Evolutionary conservation across 2,113 vertebrate genomes (phyloP).

Genomic region (Phylloscopus whistleri): DNA sequence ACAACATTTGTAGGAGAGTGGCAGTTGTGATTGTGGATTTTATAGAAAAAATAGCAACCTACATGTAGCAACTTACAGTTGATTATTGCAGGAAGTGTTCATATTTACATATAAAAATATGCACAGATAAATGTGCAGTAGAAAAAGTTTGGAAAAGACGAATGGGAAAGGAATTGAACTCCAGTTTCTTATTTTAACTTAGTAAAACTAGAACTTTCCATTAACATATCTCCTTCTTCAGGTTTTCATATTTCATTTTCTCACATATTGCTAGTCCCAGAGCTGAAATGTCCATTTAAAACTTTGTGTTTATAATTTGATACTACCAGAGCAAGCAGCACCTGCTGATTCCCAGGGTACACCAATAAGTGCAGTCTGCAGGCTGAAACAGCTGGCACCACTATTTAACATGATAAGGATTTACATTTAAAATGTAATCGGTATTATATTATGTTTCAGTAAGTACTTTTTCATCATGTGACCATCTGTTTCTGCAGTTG

Average conservation of each 20-base stretch:
- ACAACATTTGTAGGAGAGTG: not conserved
- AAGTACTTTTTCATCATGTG: slow-evolving; percentile 42
- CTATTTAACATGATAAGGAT: not conserved
- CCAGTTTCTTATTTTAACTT: not conserved
- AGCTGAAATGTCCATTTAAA: slow-evolving; percentile 12
- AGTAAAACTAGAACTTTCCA: not conserved
- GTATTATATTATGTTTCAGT: slow-evolving; percentile 23
- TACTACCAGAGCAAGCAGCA: not conserved
- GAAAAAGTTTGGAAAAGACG: not conserved
- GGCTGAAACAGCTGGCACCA: slow-evolving; percentile 15
- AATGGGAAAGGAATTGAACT: not conserved
- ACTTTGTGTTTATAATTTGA: not conserved
- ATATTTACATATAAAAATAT: not conserved
- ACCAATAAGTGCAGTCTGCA: not conserved
- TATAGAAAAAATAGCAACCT: not conserved
- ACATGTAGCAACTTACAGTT: not conserved
- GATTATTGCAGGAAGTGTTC: not conserved
- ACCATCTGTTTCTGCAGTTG: slow-evolving; percentile 20
- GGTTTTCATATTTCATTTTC: not conserved
- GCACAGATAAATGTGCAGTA: not conserved
- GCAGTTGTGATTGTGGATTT: not conserved
- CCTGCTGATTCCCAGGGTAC: slow-evolving; percentile 16
- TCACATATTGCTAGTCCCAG: not conserved
- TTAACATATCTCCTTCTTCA: not conserved
- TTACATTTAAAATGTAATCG: not conserved